Conservation (phyloP, 2,113 vertebrate genomes). For the Oreamnos americanus region DNA sequence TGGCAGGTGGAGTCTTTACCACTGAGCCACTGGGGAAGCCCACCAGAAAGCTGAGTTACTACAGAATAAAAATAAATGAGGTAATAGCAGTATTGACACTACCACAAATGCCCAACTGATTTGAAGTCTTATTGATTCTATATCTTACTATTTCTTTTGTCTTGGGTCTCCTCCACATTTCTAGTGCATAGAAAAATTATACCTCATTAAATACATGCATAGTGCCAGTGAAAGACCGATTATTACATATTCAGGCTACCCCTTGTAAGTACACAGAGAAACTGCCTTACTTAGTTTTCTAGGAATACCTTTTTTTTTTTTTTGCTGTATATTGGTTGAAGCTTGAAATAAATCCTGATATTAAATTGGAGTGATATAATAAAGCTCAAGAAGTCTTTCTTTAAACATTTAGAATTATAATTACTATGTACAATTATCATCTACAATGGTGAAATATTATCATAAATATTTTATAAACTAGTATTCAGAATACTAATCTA, state of each 20-base stretch:
- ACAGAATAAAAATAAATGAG: not conserved
- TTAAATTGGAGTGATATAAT: not conserved
- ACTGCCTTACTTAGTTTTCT: not conserved
- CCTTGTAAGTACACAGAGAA: not conserved
- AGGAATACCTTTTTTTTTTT: not conserved
- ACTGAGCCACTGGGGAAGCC: not conserved
- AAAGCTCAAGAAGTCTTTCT: not conserved
- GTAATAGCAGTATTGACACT: not conserved
- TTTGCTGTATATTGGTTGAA: not conserved
- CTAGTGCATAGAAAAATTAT: not conserved
- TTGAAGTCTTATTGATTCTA: not conserved
- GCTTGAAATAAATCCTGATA: constrained; percentile 9
- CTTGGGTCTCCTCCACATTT: not conserved
- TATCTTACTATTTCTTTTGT: not conserved
- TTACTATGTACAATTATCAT: not conserved
- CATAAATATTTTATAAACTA: constrained; percentile 7
- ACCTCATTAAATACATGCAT: not conserved
- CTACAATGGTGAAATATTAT: not conserved
- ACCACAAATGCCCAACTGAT: not conserved
- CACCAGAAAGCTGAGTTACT: not conserved
- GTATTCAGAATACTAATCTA: not conserved
- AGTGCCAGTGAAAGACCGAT: not conserved
- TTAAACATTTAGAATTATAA: constrained; percentile 1
- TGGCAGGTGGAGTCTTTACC: not conserved
- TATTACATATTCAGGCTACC: not conserved